Percentiles rank a stretch among this genome's conserved stretches.
These are phyloP conservation scores for Patella vulgata DNA, from an alignment of 1,140 invertebrate genomes.

Conservation along the genomic window DNA sequence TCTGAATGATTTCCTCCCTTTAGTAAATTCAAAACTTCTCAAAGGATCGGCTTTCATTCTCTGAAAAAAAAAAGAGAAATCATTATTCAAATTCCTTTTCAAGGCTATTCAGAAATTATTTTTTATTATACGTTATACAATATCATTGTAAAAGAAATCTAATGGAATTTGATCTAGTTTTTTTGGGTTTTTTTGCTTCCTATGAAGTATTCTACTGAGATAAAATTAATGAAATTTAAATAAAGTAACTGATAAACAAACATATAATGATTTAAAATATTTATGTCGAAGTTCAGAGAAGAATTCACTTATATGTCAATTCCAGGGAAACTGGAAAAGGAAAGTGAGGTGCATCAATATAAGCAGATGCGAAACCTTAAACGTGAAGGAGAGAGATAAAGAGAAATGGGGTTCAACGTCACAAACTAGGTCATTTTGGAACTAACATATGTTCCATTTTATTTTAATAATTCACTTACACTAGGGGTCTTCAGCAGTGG, in stretches of 20 bases:
- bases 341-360: no score
- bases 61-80: constrained; percentile 44
- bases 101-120: background rate
- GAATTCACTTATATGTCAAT: no score
- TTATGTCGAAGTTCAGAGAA: no score
- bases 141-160: background rate
- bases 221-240: background rate
- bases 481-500: no score
- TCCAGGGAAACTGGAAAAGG: no score
- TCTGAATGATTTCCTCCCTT: constrained; percentile 47
- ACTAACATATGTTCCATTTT: no score
- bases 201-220: background rate
- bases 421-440: no score
- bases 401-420: no score
- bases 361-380: no score
- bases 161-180: background rate
- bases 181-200: constrained; percentile 2
- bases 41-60: constrained; percentile 64
- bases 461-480: no score
- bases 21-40: constrained; percentile 64
- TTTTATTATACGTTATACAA: background rate
- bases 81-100: background rate
- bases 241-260: constrained; percentile 1
- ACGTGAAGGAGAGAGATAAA: no score
- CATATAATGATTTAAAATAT: no score